A percentile compares a stretch with the other conserved stretches of the same genome.
phyloP scores from a whole-genome alignment of 2,888 invertebrate species.

The Drosophila eohydei region DNA sequence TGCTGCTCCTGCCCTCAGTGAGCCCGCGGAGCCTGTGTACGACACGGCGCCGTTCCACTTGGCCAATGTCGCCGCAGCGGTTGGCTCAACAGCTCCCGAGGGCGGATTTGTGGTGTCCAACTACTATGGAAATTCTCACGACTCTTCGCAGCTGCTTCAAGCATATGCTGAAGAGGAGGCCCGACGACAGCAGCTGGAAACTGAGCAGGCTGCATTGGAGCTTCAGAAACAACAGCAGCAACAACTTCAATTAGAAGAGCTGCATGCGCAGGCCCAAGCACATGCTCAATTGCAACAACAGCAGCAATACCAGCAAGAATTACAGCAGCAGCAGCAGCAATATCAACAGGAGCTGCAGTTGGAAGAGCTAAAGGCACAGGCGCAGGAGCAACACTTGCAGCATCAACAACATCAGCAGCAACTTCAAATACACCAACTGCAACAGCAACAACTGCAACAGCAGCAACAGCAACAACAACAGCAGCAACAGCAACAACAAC shows the following conservation, averaged over 20 bases:
- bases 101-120: slow-evolving; percentile 84
- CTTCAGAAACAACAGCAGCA: slow-evolving; percentile 70
- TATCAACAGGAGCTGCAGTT: slow-evolving; percentile 64
- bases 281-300: slow-evolving; percentile 53
- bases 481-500: slow-evolving; percentile 55
- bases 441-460: background rate
- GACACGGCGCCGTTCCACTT: slow-evolving; percentile 78
- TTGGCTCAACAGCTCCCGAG: slow-evolving; percentile 64
- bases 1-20: slow-evolving; percentile 78
- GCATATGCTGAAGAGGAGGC: slow-evolving; percentile 82
- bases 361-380: slow-evolving; percentile 54
- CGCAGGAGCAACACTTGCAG: slow-evolving; percentile 62
- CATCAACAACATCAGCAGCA: slow-evolving; percentile 60
- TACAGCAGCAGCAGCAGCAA: slow-evolving; percentile 37
- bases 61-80: slow-evolving; percentile 70
- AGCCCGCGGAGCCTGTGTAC: slow-evolving; percentile 56
- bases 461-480: background rate
- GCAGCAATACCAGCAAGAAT: slow-evolving; percentile 71
- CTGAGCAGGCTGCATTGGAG: slow-evolving; percentile 77
- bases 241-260: slow-evolving; percentile 49
- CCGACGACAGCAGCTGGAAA: slow-evolving; percentile 77
- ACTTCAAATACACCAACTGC: slow-evolving; percentile 3
- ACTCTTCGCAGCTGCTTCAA: slow-evolving; percentile 81
- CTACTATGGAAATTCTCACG: slow-evolving; percentile 81
- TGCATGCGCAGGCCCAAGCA: slow-evolving; percentile 43